These are phyloP conservation scores for Drosophila pachea DNA, from an alignment of 1,140 invertebrate species.

Conservation along the genomic window DNA sequence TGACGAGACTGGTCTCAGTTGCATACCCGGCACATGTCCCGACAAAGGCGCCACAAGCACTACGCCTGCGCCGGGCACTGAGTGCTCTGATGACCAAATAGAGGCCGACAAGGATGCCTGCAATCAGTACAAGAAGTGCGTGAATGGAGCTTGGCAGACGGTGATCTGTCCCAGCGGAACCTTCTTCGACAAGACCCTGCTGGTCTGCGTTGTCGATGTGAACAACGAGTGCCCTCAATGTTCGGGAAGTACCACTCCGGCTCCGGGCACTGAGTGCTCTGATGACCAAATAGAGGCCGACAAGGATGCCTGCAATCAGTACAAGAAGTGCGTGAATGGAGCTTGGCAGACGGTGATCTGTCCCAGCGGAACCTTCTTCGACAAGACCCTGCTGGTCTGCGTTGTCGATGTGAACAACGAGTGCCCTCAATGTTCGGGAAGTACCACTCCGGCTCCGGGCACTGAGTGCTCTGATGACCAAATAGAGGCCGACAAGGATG, in stretches of 20 bases:
- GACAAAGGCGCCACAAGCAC: background rate
- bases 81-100: conserved; percentile 24
- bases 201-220: background rate
- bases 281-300: conserved; percentile 14
- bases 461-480: background rate
- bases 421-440: no score
- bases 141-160: background rate
- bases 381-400: no score
- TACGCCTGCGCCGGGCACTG: conserved; percentile 11
- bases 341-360: no score
- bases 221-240: background rate
- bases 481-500: background rate
- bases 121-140: background rate
- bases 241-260: background rate
- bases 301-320: no score
- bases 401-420: no score
- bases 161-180: background rate
- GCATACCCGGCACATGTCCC: conserved; percentile 46
- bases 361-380: no score
- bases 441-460: conserved; percentile 36
- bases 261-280: conserved; percentile 25
- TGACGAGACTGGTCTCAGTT: background rate
- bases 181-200: background rate
- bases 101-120: background rate
- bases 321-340: no score